Evolutionary conservation across 2,888 invertebrate genomes (phyloP).

Genomic region (Cylindroiulus punctatus): DNA sequence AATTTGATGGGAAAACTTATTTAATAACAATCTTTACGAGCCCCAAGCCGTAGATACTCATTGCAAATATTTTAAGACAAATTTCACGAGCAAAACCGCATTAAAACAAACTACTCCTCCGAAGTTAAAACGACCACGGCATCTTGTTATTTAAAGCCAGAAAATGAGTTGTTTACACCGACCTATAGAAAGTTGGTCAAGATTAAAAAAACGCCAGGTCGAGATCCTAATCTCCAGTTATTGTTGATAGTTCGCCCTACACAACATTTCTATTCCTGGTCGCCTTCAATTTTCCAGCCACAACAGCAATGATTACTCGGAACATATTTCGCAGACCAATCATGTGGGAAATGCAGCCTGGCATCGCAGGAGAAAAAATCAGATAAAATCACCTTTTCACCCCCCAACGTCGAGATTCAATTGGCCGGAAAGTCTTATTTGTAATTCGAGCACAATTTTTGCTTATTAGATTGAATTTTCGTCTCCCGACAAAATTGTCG

Average conservation of each 20-base stretch:
- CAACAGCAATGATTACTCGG: neutral
- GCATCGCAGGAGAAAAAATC: neutral
- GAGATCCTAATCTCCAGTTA: neutral
- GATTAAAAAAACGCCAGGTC: too few relatives aligned
- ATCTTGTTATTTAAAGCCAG: too few relatives aligned
- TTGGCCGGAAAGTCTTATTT: neutral
- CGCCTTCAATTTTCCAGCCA: neutral
- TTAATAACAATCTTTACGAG: too few relatives aligned
- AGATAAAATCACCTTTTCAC: neutral
- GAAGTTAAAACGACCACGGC: too few relatives aligned
- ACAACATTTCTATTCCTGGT: neutral
- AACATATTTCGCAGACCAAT: neutral
- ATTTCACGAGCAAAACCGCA: too few relatives aligned
- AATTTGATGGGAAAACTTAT: too few relatives aligned
- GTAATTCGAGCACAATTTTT: neutral
- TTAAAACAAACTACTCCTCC: too few relatives aligned
- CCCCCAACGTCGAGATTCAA: neutral
- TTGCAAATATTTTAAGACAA: too few relatives aligned
- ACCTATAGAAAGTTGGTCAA: too few relatives aligned
- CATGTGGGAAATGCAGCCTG: neutral
- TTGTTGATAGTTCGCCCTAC: neutral
- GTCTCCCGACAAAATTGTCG: neutral
- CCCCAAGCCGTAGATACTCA: too few relatives aligned
- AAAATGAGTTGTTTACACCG: too few relatives aligned
- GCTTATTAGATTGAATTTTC: constrained; percentile 38